A percentile compares a stretch with the other conserved stretches of the same genome.
Conservation (phyloP, 2,113 vertebrate species). For the Suricata suricatta region DNA sequence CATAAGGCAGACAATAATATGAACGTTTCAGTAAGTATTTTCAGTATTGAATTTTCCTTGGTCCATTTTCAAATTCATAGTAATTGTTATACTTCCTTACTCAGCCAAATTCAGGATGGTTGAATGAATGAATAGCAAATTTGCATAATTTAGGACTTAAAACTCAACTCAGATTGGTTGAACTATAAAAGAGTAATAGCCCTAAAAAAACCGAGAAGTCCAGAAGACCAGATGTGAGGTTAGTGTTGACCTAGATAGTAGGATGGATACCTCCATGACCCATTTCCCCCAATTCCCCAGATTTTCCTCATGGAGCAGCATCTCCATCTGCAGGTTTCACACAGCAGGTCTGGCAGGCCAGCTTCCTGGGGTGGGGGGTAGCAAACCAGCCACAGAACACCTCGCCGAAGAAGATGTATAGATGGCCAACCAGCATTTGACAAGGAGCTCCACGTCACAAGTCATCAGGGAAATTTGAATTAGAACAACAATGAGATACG, state of each 20-base stretch:
- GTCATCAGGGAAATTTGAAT: not conserved
- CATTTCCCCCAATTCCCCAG: not conserved
- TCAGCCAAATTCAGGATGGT: conserved; percentile 23
- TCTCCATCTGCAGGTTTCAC: not conserved
- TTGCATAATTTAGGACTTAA: not conserved
- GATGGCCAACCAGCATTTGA: not conserved
- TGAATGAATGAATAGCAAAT: not conserved
- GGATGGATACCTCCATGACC: not conserved
- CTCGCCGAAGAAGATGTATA: not conserved
- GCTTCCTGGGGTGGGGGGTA: not conserved
- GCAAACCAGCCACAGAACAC: not conserved
- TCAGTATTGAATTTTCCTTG: conserved; percentile 42
- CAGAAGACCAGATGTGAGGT: not conserved
- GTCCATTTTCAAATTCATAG: conserved; percentile 32
- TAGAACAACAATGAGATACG: not conserved
- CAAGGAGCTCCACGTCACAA: not conserved
- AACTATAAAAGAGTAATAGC: not conserved
- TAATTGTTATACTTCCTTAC: not conserved
- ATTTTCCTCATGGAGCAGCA: not conserved
- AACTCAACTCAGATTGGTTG: not conserved
- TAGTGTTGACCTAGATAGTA: not conserved
- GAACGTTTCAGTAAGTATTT: conserved; percentile 12
- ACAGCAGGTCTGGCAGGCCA: too few species aligned
- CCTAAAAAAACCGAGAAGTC: not conserved
- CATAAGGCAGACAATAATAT: conserved; percentile 27